Percentiles rank a stretch among this genome's conserved stretches.
phyloP scores from a whole-genome alignment of 2,113 vertebrate genomes.

The Daubentonia madagascariensis region DNA sequence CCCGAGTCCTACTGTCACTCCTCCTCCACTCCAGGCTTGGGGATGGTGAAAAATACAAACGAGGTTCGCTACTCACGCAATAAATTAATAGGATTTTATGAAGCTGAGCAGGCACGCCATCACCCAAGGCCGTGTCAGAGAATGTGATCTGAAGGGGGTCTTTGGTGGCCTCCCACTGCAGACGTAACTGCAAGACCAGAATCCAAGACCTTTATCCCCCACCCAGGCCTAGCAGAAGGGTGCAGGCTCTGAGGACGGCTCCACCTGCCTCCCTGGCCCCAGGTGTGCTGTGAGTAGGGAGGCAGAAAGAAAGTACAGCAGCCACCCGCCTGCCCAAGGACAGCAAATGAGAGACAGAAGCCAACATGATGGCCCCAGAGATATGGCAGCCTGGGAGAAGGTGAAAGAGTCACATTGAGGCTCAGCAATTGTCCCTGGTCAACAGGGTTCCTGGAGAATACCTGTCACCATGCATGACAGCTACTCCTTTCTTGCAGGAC shows the following conservation, averaged over 20 bases:
- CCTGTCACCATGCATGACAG: accelerated
- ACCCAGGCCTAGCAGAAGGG: background rate
- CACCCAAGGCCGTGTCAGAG: background rate
- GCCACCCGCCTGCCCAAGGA: accelerated
- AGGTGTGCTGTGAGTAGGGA: background rate
- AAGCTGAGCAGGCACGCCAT: background rate
- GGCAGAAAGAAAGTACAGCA: background rate
- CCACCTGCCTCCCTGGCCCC: accelerated
- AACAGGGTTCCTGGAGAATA: accelerated
- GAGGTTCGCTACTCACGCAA: background rate
- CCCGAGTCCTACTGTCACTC: too few species aligned
- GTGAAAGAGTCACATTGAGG: background rate
- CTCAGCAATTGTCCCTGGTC: background rate
- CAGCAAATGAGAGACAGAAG: background rate
- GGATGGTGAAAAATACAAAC: background rate
- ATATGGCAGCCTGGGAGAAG: too few species aligned
- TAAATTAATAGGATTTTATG: background rate
- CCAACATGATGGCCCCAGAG: background rate
- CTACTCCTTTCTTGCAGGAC: too few species aligned
- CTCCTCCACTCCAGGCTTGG: background rate
- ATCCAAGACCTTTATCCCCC: background rate
- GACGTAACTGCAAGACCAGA: background rate
- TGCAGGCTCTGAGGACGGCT: accelerated
- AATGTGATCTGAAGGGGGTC: accelerated
- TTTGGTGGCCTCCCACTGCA: accelerated